phyloP scores from a whole-genome alignment of 2,113 vertebrate genomes.

The Capreolus pygargus region DNA sequence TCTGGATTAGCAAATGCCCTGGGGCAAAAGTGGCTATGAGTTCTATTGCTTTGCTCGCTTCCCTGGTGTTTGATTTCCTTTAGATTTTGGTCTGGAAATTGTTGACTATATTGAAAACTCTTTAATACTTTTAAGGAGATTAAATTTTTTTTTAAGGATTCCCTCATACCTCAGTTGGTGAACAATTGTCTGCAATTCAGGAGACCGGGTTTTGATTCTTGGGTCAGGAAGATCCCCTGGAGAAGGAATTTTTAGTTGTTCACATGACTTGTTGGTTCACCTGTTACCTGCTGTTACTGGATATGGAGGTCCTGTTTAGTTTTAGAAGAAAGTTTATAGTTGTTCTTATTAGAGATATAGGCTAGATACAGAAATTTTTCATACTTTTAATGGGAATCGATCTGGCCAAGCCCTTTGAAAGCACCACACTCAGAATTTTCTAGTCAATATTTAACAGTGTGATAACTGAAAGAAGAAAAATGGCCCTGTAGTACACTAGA shows the following conservation, averaged over 20 bases:
- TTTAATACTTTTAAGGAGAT: constrained; percentile 38
- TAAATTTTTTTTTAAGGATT: neutral
- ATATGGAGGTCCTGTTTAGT: constrained; percentile 16
- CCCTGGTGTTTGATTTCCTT: constrained; percentile 19
- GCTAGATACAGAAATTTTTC: constrained; percentile 37
- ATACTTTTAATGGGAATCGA: constrained; percentile 3
- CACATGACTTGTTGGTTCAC: neutral
- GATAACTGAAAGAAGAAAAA: constrained; percentile 56
- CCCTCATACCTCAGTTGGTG: neutral
- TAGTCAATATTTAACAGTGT: constrained; percentile 26
- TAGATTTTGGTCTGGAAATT: constrained; percentile 13
- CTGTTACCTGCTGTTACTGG: neutral
- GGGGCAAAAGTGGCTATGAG: neutral
- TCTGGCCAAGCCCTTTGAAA: neutral
- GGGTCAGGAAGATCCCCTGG: neutral
- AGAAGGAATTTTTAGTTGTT: constrained; percentile 16
- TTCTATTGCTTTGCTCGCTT: neutral
- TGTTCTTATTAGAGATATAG: constrained; percentile 20
- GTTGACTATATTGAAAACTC: neutral
- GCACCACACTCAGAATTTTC: constrained; percentile 20
- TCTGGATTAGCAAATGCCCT: neutral
- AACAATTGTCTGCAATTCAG: neutral
- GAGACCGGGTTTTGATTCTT: neutral
- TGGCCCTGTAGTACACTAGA: neutral
- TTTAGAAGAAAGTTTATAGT: constrained; percentile 11